Evolutionary conservation across 1,140 invertebrate genomes (phyloP).

Genomic region (Calephelis virginiensis): DNA sequence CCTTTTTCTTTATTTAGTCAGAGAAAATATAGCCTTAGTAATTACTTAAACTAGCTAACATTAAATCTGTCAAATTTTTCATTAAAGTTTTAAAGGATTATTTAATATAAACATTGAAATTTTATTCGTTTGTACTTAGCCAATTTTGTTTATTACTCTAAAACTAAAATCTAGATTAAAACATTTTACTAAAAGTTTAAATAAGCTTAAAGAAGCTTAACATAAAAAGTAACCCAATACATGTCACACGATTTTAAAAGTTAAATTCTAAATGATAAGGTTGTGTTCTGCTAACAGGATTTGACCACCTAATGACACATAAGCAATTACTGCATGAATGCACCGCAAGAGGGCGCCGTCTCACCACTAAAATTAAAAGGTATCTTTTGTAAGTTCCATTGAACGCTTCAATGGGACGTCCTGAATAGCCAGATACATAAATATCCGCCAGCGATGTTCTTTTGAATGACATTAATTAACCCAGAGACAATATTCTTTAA

Average conservation of each 20-base stretch:
- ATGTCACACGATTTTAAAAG: not conserved
- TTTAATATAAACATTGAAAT: too few species aligned
- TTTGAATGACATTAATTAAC: constrained; percentile 21
- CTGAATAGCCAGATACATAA: constrained; percentile 33
- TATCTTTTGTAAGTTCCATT: constrained; percentile 38
- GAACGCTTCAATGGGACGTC: constrained; percentile 38
- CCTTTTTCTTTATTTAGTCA: too few species aligned
- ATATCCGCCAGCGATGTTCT: constrained; percentile 19
- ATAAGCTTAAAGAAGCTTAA: constrained; percentile 1
- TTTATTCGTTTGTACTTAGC: too few species aligned
- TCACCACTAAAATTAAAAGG: constrained; percentile 42
- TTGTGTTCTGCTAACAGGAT: constrained; percentile 13
- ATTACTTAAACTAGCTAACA: too few species aligned
- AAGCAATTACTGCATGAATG: constrained; percentile 34
- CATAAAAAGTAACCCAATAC: constrained; percentile 1
- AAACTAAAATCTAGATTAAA: not conserved
- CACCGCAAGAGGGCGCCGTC: constrained; percentile 43
- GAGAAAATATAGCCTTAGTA: too few species aligned
- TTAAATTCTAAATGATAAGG: constrained; percentile 19
- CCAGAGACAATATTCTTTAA: constrained; percentile 1
- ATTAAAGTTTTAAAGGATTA: too few species aligned
- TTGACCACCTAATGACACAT: constrained; percentile 32
- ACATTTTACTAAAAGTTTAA: not conserved
- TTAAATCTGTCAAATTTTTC: too few species aligned
- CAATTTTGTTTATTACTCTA: too few species aligned